Evolutionary conservation across 2,113 vertebrate genomes (phyloP).

Genomic region (Urocynchramus pylzowi): DNA sequence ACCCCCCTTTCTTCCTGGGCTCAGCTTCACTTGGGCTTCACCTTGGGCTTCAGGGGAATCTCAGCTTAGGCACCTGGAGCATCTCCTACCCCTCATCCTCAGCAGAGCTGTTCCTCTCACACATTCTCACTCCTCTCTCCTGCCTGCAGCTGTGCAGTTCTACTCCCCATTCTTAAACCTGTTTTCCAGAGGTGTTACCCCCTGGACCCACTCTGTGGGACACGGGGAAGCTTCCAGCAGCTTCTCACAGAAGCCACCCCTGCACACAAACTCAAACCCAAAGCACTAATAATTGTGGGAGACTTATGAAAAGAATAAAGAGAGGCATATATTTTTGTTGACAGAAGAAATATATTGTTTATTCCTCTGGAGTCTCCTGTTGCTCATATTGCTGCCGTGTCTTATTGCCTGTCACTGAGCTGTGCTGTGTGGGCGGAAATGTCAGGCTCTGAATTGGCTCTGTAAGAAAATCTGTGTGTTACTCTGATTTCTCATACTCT

Average conservation of each 20-base stretch:
- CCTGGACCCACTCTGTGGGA: background rate
- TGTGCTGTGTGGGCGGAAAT: constrained; percentile 38
- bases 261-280: background rate
- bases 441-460: background rate
- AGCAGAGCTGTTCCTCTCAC: background rate
- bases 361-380: background rate
- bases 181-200: background rate
- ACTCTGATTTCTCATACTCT: background rate
- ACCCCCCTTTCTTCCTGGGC: background rate
- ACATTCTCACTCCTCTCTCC: background rate
- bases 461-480: background rate
- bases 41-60: background rate
- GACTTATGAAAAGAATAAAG: background rate
- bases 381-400: constrained; percentile 24
- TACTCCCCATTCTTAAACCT: background rate
- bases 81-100: background rate
- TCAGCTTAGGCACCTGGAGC: background rate
- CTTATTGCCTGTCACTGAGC: constrained; percentile 21
- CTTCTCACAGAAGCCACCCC: background rate
- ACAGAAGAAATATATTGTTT: constrained; percentile 20
- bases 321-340: constrained; percentile 5
- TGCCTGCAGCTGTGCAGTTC: background rate
- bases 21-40: background rate
- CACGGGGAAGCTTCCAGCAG: background rate
- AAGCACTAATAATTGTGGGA: background rate